Evolutionary conservation across 64 coral and sea anemone genomes (phyloP).

Genomic region (Pachyseris speciosa): DNA sequence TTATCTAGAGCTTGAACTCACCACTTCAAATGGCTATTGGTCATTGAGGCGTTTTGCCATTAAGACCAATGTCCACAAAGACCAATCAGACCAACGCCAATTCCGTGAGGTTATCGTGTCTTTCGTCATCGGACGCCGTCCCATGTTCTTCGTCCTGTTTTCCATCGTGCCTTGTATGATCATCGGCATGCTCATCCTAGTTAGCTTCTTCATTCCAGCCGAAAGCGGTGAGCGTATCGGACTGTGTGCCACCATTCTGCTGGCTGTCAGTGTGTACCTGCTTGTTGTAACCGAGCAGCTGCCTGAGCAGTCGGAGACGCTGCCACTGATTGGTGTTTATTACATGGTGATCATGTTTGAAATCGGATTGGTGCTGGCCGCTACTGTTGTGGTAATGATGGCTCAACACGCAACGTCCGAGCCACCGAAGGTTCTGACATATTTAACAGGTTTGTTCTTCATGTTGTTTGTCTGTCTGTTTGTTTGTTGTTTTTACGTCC

Average conservation of each 20-base stretch:
- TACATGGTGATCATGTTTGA: slow-evolving; percentile 73
- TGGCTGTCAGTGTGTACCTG: slow-evolving; percentile 79
- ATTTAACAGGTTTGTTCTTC: slow-evolving; percentile 9
- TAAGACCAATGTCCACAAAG: not conserved
- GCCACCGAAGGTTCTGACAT: not conserved
- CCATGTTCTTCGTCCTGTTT: slow-evolving; percentile 58
- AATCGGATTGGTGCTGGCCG: slow-evolving; percentile 36
- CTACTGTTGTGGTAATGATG: slow-evolving; percentile 70
- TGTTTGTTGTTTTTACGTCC: too few species aligned
- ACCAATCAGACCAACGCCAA: too few species aligned
- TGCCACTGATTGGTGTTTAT: slow-evolving; percentile 68
- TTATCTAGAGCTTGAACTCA: slow-evolving; percentile 11
- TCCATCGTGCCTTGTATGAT: slow-evolving; percentile 67
- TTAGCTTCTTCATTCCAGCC: slow-evolving; percentile 67
- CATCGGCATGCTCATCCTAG: slow-evolving; percentile 55
- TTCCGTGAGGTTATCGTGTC: slow-evolving; percentile 5
- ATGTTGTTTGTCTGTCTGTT: too few species aligned
- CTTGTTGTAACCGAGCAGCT: slow-evolving; percentile 61
- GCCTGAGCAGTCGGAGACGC: slow-evolving; percentile 66
- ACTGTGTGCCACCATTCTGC: slow-evolving; percentile 68
- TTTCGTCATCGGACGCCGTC: slow-evolving; percentile 29
- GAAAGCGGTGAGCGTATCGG: slow-evolving; percentile 79
- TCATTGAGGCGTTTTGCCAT: not conserved
- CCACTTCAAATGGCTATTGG: slow-evolving; percentile 36
- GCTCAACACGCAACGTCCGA: slow-evolving; percentile 52